Evolutionary conservation across 2,797 vertebrate genomes (phyloP).

Genomic region (Myotis myotis): DNA sequence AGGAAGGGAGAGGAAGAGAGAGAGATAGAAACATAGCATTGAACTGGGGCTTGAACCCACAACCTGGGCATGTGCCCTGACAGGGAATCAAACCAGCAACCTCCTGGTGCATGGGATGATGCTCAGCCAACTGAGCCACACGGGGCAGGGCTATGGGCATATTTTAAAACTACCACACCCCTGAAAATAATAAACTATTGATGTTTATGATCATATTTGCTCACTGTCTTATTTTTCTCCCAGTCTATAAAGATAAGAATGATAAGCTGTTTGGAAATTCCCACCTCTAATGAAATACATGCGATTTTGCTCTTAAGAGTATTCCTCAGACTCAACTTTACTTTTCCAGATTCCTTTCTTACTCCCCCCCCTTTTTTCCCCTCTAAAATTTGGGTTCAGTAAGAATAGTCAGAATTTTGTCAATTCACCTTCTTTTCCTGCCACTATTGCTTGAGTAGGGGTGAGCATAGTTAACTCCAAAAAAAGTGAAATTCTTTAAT

Average conservation of each 20-base stretch:
- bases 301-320: background rate
- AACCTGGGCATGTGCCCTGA: too few relatives aligned
- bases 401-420: background rate
- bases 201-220: background rate
- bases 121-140: too few relatives aligned
- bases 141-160: background rate
- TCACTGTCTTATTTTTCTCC: background rate
- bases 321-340: background rate
- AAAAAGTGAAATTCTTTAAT: background rate
- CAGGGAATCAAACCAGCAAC: too few relatives aligned
- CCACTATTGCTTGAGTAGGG: background rate
- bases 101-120: too few relatives aligned
- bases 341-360: background rate
- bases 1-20: too few relatives aligned
- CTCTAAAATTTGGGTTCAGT: background rate
- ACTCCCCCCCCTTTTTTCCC: background rate
- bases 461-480: background rate
- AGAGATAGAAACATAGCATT: too few relatives aligned
- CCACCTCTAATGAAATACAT: background rate
- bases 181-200: background rate
- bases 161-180: background rate
- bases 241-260: background rate
- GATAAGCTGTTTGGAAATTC: background rate
- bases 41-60: too few relatives aligned
- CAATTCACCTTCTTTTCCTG: background rate